Evolutionary conservation across 1,140 invertebrate genomes (phyloP).

Genomic region (Pseudomyrmex cubaensis): DNA sequence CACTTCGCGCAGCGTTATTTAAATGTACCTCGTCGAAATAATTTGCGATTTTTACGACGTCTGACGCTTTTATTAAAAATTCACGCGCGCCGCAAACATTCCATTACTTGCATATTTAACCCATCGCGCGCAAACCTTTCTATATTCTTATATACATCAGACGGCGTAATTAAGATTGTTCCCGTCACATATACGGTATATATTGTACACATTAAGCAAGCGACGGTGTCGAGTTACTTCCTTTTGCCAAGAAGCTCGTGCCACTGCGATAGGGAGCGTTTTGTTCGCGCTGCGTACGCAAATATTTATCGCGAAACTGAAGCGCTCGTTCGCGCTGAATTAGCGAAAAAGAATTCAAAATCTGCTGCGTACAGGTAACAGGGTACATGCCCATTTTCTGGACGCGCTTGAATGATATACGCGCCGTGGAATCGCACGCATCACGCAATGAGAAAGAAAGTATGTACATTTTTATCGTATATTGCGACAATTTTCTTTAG

Average conservation of each 20-base stretch:
- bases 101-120: constrained; percentile 1
- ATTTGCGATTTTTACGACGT: background rate
- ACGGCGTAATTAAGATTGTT: constrained; percentile 24
- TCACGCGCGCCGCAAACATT: background rate
- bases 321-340: constrained; percentile 39
- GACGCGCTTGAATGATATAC: background rate
- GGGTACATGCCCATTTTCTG: background rate
- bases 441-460: no score
- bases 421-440: background rate
- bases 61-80: background rate
- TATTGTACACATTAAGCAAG: constrained; percentile 6
- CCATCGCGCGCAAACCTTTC: background rate
- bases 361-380: background rate
- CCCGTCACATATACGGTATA: background rate
- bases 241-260: constrained; percentile 17
- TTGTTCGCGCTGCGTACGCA: constrained; percentile 35
- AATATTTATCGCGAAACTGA: constrained; percentile 34
- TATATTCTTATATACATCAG: background rate
- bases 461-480: no score
- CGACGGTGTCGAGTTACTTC: constrained; percentile 31
- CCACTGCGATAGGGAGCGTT: constrained; percentile 21
- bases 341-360: constrained; percentile 27
- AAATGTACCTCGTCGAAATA: background rate
- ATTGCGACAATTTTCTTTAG: no score
- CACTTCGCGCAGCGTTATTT: background rate